phyloP scores from a whole-genome alignment of 2,797 vertebrate genomes.

The Pitangus sulphuratus region DNA sequence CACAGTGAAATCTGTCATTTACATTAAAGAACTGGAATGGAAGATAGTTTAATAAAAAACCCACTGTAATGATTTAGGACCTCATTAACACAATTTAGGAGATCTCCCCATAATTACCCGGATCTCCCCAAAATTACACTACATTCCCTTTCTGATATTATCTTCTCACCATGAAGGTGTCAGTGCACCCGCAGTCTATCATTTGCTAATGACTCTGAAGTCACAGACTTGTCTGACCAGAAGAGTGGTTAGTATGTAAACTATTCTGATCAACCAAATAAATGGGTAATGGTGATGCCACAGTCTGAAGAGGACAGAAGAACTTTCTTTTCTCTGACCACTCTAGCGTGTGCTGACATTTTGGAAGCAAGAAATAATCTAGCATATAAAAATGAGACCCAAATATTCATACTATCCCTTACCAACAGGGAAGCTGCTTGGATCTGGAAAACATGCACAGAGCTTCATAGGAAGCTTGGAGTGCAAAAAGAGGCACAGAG shows the following conservation, averaged over 20 bases:
- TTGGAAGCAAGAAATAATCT: not conserved
- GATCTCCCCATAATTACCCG: not conserved
- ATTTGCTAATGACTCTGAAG: not conserved
- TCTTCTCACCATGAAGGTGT: not conserved
- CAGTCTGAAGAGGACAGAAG: not conserved
- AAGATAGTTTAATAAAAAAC: conserved; percentile 2
- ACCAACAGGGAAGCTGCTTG: not conserved
- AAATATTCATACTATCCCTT: not conserved
- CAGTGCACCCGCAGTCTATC: not conserved
- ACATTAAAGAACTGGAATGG: not conserved
- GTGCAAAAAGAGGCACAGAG: not conserved
- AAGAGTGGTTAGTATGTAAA: not conserved
- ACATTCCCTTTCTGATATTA: not conserved
- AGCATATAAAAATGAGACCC: not conserved
- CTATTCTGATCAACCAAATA: not conserved
- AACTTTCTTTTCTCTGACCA: not conserved
- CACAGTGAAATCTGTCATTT: not conserved
- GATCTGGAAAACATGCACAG: not conserved
- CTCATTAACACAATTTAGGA: not conserved
- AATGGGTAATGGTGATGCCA: not conserved
- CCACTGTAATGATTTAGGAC: not conserved
- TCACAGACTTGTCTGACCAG: not conserved
- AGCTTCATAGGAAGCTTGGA: not conserved
- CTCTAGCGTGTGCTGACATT: not conserved
- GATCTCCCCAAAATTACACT: not conserved